These are phyloP conservation scores for Barypeithes pellucidus DNA, from an alignment of 2,888 invertebrate species.

Conservation along the genomic window DNA sequence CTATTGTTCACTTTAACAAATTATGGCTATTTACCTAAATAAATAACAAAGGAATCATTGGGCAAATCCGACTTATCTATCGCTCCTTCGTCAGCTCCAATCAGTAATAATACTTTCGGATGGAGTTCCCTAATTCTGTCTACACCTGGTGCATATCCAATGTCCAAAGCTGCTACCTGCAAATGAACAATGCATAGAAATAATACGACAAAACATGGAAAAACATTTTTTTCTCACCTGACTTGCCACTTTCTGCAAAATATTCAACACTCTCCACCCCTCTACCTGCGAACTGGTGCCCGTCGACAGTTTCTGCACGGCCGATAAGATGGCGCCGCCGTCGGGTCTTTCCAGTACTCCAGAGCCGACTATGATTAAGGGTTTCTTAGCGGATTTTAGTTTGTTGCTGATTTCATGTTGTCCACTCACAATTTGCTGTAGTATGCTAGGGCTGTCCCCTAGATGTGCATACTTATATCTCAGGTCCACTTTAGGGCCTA, in stretches of 20 bases:
- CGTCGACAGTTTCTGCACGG: conserved; percentile 82
- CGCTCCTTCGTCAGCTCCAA: conserved; percentile 94
- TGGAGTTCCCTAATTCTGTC: conserved; percentile 74
- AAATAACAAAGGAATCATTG: conserved; percentile 88
- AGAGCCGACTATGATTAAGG: conserved; percentile 93
- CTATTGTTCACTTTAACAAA: too few relatives aligned
- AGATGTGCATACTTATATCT: conserved; percentile 94
- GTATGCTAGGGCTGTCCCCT: conserved; percentile 83
- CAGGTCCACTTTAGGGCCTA: conserved; percentile 94
- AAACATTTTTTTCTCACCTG: conserved; percentile 70
- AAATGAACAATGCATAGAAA: too few relatives aligned
- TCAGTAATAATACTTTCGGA: conserved; percentile 84
- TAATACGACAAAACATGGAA: background rate
- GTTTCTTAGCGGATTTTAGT: conserved; percentile 86
- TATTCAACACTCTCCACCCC: conserved; percentile 88
- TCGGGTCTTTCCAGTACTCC: conserved; percentile 86
- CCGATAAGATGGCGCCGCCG: conserved; percentile 83
- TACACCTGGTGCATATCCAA: conserved; percentile 90
- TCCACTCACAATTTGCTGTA: conserved; percentile 84
- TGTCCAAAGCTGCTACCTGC: conserved; percentile 87
- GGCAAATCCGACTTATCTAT: conserved; percentile 86
- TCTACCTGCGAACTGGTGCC: conserved; percentile 74
- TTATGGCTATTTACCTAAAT: conserved; percentile 81
- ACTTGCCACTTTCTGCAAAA: conserved; percentile 93
- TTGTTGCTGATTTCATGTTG: conserved; percentile 80